Evolutionary conservation across 2,888 invertebrate genomes (phyloP).

Genomic region (Apamea anceps): DNA sequence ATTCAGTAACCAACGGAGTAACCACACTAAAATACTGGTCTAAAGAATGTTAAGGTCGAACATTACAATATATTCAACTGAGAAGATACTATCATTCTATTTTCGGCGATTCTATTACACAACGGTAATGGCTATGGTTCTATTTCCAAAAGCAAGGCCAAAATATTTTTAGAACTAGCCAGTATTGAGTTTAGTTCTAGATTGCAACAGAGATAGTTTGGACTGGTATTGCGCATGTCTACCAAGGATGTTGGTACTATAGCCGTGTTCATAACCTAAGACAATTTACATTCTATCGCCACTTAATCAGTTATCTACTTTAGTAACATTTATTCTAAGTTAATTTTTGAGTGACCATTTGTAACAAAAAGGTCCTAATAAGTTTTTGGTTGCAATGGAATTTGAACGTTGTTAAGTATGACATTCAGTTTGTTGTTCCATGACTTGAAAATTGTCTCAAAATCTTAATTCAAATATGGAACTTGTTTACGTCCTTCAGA

Average conservation of each 20-base stretch:
- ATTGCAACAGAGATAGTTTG: conserved; percentile 29
- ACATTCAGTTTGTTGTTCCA: neutral
- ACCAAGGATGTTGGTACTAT: conserved; percentile 7
- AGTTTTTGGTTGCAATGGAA: neutral
- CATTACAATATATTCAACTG: neutral
- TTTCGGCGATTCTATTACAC: conserved; percentile 15
- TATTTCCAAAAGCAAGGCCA: conserved; percentile 38
- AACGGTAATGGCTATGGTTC: conserved; percentile 8
- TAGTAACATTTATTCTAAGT: neutral
- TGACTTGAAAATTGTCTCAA: neutral
- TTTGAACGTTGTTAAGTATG: neutral
- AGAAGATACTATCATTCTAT: conserved; percentile 16
- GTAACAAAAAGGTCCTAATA: neutral
- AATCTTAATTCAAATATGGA: neutral
- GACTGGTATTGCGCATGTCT: conserved; percentile 1
- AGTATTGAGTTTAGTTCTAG: neutral
- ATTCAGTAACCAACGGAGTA: neutral
- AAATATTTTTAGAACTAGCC: conserved; percentile 19
- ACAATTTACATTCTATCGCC: neutral
- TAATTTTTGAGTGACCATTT: neutral
- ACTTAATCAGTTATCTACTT: neutral
- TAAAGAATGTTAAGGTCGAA: conserved; percentile 16
- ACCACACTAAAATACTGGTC: neutral
- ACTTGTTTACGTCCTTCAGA: neutral
- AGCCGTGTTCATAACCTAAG: neutral